Base-by-base conservation (phyloP, 2,113 vertebrate genomes). In the Phoenicopterus ruber region DNA sequence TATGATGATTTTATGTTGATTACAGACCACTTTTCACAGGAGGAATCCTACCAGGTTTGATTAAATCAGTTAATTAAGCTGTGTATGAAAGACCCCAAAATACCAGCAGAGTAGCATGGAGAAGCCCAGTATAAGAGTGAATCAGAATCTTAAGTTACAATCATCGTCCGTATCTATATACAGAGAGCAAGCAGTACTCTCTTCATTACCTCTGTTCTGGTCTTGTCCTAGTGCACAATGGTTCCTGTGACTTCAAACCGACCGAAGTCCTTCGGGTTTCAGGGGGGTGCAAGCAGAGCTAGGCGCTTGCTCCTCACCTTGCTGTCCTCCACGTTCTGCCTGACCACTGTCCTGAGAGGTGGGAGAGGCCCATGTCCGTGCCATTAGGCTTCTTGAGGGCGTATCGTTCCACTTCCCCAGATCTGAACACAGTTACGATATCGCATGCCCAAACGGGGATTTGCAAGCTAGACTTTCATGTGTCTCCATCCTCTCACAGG, bases 381-480 rank as follows among this genome's bases (percentile, higher is more conserved):
- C 1, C 20, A 2, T 28, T 11, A 26, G 58, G 8, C 16, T 66
- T 47, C 58, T 47, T 3, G 0, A 67, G 24, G 15, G 5, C 0
- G 0, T 26, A 31, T 15, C 1, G 0, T 29, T 82, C n/a, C 2
- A 2, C 29, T 82, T 77, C 52, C n/a, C 50, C 16, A n/a, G 4
- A 25, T 44, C 31, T 59, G 32, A 78, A 57, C 16, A 52, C 16
- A 65, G 21, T 25, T 42, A 7, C 25, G 15, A 13, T 50, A 59
- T 46, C 4, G 10, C 26, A 25, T 7, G 13, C 17, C 11, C 26
- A 76, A 85, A 67, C 3, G 3, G 4, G 20, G 8, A 5, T 36
- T 63, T 54, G 4, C 20, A 74, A 74, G 18, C 3, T 50, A 61
- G 21, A 40, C 2, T 31, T 69, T 86, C 12, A 19, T 24, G 11